phyloP scores from a whole-genome alignment of 2,797 vertebrate species.

The Ceyx erithaca region DNA sequence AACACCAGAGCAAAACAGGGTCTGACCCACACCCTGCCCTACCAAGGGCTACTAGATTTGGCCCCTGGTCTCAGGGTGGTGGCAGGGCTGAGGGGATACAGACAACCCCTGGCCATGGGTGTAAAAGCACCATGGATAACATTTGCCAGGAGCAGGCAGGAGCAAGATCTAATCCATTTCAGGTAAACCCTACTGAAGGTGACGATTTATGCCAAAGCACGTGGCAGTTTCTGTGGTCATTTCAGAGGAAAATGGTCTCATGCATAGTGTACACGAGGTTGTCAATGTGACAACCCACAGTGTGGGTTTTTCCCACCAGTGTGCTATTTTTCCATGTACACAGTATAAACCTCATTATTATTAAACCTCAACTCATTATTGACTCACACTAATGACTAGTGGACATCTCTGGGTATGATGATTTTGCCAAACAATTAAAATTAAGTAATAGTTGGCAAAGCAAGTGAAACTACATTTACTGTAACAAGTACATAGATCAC shows the following conservation, averaged over 20 bases:
- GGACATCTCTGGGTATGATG: neutral
- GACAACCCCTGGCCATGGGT: fast-evolving
- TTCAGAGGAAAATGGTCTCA: neutral
- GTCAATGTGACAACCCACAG: neutral
- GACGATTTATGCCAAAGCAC: neutral
- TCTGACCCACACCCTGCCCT: fast-evolving
- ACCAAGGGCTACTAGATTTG: neutral
- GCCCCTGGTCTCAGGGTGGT: neutral
- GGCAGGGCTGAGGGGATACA: neutral
- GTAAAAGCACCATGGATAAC: neutral
- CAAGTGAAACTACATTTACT: conserved; percentile 15
- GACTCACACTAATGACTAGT: conserved; percentile 3
- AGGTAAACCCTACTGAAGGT: neutral
- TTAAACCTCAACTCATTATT: neutral
- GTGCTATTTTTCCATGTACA: neutral
- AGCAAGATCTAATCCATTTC: neutral
- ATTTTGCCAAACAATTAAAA: conserved; percentile 9
- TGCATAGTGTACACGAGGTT: neutral
- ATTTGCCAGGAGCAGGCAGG: neutral
- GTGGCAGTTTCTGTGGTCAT: neutral
- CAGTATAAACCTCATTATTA: neutral
- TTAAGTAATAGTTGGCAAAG: neutral
- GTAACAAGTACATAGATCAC: neutral
- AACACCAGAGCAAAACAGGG: neutral
- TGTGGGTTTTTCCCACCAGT: neutral